phyloP scores from a whole-genome alignment of 2,113 vertebrate genomes.

The Telmatochromis sp. region DNA sequence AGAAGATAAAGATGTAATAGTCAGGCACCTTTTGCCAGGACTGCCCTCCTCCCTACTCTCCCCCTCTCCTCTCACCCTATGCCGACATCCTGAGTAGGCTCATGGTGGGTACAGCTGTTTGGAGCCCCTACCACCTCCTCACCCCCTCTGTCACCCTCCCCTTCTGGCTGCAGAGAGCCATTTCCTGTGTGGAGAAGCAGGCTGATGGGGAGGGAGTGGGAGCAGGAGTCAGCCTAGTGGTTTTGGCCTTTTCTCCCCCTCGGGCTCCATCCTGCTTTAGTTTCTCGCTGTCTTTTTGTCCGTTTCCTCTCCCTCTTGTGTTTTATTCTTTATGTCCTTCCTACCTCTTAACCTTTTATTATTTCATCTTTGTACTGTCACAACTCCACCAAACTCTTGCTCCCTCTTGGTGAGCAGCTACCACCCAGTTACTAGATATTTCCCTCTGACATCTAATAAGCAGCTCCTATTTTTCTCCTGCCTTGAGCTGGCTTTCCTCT shows the following conservation, averaged over 20 bases:
- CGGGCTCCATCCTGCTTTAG: neutral
- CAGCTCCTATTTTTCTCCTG: neutral
- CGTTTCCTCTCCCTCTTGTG: neutral
- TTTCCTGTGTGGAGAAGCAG: constrained; percentile 39
- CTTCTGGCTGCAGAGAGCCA: constrained; percentile 45
- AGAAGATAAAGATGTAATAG: neutral
- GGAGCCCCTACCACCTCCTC: neutral
- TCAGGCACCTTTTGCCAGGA: neutral
- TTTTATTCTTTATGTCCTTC: neutral
- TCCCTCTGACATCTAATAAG: constrained; percentile 33
- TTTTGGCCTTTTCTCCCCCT: constrained; percentile 3
- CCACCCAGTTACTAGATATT: constrained; percentile 39
- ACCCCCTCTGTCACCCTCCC: neutral
- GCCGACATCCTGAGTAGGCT: neutral
- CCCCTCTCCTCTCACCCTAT: neutral
- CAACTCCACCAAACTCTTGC: neutral
- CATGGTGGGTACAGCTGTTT: constrained; percentile 38
- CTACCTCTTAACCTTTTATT: neutral
- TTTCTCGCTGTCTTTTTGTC: constrained; percentile 24
- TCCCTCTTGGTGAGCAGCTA: neutral
- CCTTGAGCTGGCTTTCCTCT: neutral
- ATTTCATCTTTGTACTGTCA: neutral
- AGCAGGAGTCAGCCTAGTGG: neutral
- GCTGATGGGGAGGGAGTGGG: constrained; percentile 5
- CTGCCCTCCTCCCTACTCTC: neutral